phyloP scores from a whole-genome alignment of 2,113 vertebrate species.

The Sterna hirundo region DNA sequence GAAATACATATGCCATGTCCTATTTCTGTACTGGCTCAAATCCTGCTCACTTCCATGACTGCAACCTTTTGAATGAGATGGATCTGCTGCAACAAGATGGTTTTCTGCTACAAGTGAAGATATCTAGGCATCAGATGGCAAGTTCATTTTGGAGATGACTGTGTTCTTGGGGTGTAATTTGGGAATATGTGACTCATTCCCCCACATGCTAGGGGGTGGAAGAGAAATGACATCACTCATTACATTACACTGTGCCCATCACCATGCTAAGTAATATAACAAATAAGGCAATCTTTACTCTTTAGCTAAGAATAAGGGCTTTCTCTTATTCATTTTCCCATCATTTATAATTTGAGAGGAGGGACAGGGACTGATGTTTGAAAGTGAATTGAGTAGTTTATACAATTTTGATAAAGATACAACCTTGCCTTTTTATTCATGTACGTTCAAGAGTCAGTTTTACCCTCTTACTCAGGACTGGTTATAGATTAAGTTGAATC shows the following conservation, averaged over 20 bases:
- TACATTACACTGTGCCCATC: background rate
- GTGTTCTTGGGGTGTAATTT: background rate
- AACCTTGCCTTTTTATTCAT: background rate
- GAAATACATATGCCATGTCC: background rate
- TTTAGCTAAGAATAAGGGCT: background rate
- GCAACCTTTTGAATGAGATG: background rate
- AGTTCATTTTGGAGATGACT: background rate
- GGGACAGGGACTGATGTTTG: background rate
- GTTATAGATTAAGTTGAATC: background rate
- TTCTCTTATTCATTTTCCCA: background rate
- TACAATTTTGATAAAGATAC: background rate
- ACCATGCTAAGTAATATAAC: background rate
- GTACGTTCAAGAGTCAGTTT: background rate
- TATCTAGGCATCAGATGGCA: background rate
- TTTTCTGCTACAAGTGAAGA: background rate
- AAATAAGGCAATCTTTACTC: background rate
- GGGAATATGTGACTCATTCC: background rate
- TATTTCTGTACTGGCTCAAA: background rate
- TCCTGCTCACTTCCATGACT: background rate
- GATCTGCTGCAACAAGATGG: background rate
- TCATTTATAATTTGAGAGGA: background rate
- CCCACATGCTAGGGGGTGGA: background rate
- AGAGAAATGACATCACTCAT: background rate
- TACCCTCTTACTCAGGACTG: background rate
- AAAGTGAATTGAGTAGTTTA: background rate